Percentiles rank a stretch among this genome's conserved stretches.
Evolutionary conservation across 1,140 invertebrate species (phyloP).

Genomic region (Trichogramma pretiosum): DNA sequence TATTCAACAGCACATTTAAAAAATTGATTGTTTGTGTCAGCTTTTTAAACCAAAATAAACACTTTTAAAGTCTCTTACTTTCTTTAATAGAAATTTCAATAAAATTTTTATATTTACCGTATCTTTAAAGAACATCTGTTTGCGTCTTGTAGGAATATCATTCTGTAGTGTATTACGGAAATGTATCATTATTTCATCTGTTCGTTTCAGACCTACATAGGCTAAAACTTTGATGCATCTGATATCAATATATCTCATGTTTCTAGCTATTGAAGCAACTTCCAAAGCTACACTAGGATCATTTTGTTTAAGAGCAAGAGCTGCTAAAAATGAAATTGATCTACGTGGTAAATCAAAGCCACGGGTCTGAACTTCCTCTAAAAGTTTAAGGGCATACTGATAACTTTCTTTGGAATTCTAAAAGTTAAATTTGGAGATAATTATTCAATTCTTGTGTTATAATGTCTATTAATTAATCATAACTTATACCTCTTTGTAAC

Average conservation of each 20-base stretch:
- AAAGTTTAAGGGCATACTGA: slow-evolving; percentile 53
- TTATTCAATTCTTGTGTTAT: slow-evolving; percentile 20
- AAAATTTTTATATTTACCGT: slow-evolving; percentile 31
- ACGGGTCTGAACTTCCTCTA: slow-evolving; percentile 48
- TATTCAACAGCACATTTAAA: too few relatives aligned
- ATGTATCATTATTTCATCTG: slow-evolving; percentile 57
- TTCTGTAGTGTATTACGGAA: slow-evolving; percentile 50
- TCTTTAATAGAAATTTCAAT: slow-evolving; percentile 3
- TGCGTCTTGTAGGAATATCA: slow-evolving; percentile 43
- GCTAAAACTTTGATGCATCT: slow-evolving; percentile 60
- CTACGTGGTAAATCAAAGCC: slow-evolving; percentile 52
- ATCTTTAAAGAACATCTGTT: slow-evolving; percentile 47
- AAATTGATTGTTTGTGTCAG: too few relatives aligned
- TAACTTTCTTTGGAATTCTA: slow-evolving; percentile 65
- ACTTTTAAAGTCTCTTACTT: background rate
- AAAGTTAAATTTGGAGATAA: slow-evolving; percentile 19
- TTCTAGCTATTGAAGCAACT: slow-evolving; percentile 46
- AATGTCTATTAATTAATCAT: too few relatives aligned
- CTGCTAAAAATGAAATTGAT: slow-evolving; percentile 52
- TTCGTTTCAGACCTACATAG: slow-evolving; percentile 50
- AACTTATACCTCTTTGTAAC: slow-evolving; percentile 61
- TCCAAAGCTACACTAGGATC: slow-evolving; percentile 59
- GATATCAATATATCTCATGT: slow-evolving; percentile 55
- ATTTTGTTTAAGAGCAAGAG: slow-evolving; percentile 59
- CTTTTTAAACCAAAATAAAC: too few relatives aligned